phyloP scores from a whole-genome alignment of 2,797 vertebrate species.

The Pteronotus mesoamericanus region DNA sequence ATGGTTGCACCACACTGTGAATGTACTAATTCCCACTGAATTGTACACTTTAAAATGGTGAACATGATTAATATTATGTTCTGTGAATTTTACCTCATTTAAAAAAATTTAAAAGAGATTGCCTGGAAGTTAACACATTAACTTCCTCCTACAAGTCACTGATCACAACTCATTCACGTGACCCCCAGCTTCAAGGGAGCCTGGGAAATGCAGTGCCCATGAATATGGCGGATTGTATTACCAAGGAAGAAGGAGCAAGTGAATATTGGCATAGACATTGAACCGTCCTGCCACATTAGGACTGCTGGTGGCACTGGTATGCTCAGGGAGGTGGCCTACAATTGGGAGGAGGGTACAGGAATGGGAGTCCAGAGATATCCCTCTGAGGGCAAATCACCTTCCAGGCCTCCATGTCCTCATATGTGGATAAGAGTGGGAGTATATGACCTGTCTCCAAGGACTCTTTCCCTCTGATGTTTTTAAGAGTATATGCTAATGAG shows the following conservation, averaged over 20 bases:
- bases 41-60: neutral
- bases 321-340: neutral
- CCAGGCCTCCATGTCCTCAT: fast-evolving
- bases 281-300: too few relatives aligned
- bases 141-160: neutral
- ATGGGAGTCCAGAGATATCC: neutral
- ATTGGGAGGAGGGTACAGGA: neutral
- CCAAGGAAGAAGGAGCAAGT: neutral
- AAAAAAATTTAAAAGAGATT: neutral
- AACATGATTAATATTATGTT: too few relatives aligned
- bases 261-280: neutral
- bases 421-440: neutral
- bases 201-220: neutral
- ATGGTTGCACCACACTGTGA: too few relatives aligned
- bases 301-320: neutral
- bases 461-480: neutral
- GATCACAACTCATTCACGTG: neutral
- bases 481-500: neutral
- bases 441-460: neutral
- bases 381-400: neutral
- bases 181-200: neutral
- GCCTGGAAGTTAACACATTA: neutral
- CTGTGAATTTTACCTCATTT: too few relatives aligned
- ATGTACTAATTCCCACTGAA: neutral
- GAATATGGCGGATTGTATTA: neutral